A percentile compares a stretch with the other conserved stretches of the same genome.
These are phyloP conservation scores for Thripadectes ignobilis DNA, from an alignment of 2,797 vertebrate species.

Conservation along the genomic window DNA sequence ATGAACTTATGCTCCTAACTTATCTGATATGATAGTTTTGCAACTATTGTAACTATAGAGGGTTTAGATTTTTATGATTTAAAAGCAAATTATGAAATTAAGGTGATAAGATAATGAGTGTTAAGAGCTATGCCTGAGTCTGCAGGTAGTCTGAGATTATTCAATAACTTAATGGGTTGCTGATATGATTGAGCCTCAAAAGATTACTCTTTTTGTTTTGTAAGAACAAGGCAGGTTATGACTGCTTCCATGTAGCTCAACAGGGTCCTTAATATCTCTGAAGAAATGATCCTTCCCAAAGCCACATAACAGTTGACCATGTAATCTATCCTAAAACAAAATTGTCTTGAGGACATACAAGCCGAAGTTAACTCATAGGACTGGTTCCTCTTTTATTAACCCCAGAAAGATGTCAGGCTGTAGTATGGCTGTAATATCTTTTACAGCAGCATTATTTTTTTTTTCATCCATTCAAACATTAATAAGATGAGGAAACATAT, in stretches of 20 bases:
- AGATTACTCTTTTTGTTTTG: neutral
- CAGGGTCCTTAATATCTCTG: neutral
- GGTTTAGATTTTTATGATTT: neutral
- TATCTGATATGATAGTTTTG: neutral
- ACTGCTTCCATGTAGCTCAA: neutral
- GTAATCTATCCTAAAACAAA: constrained; percentile 11
- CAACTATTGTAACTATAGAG: neutral
- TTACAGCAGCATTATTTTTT: constrained; percentile 12
- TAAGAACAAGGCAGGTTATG: neutral
- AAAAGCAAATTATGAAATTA: neutral
- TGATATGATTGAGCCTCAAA: neutral
- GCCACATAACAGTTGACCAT: neutral
- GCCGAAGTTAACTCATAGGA: constrained; percentile 9
- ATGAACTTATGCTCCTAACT: neutral
- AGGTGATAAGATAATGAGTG: neutral
- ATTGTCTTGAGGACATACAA: neutral
- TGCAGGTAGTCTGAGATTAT: neutral
- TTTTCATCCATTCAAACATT: neutral
- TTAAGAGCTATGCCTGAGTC: neutral
- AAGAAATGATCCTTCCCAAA: constrained; percentile 1
- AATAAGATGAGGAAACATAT: constrained; percentile 24
- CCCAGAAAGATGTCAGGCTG: neutral
- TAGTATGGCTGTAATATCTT: neutral
- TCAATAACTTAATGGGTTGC: neutral
- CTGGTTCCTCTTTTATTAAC: constrained; percentile 18